These are phyloP conservation scores for Synanthedon formicaeformis DNA, from an alignment of 2,888 invertebrate species.

Conservation along the genomic window DNA sequence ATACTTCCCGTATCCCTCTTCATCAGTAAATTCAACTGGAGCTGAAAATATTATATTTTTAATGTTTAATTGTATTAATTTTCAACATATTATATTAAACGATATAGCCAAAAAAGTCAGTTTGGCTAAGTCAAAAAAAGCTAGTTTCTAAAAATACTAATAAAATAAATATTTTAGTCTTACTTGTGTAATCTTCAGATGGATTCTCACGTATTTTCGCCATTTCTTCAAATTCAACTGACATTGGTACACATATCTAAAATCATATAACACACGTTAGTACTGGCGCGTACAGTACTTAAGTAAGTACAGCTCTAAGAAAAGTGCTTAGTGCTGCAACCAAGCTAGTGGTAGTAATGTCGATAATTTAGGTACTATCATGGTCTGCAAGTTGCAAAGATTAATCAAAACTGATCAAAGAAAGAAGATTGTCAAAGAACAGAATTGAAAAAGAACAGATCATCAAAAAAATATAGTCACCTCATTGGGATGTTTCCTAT, in stretches of 20 bases:
- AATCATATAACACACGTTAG: conserved; percentile 15
- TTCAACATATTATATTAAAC: not conserved
- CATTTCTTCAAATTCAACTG: conserved; percentile 96
- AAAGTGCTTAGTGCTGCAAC: not conserved
- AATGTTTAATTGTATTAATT: not conserved
- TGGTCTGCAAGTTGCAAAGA: conserved; percentile 1
- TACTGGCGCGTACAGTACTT: too few relatives aligned
- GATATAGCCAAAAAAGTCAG: too few relatives aligned
- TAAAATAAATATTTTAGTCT: not conserved
- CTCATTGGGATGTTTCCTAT: conserved; percentile 95
- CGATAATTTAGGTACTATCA: not conserved
- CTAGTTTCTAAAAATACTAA: too few relatives aligned
- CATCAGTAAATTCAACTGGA: conserved; percentile 97
- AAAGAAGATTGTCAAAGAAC: not conserved
- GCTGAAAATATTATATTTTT: conserved; percentile 37
- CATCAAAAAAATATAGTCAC: conserved; percentile 41
- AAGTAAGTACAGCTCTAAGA: not conserved
- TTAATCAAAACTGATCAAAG: not conserved
- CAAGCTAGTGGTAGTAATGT: too few relatives aligned
- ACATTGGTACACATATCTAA: conserved; percentile 93
- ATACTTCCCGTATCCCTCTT: conserved; percentile 99
- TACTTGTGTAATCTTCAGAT: conserved; percentile 82
- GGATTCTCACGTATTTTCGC: conserved; percentile 91
- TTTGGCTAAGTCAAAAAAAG: too few relatives aligned
- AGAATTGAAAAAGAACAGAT: too few relatives aligned